Evolutionary conservation across 2,113 vertebrate genomes (phyloP).

Genomic region (Piliocolobus tephrosceles): DNA sequence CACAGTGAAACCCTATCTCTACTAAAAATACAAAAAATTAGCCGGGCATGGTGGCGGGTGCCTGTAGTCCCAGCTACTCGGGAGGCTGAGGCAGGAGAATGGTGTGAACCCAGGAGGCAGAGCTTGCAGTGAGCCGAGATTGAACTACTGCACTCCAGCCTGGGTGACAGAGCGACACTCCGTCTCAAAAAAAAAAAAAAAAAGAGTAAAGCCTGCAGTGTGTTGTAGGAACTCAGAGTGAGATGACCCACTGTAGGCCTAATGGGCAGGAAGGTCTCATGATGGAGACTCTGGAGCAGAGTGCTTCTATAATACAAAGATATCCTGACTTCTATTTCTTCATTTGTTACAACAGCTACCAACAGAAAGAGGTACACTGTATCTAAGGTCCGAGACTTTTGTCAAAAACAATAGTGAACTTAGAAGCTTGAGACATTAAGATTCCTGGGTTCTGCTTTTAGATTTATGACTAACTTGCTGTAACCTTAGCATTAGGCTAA

Average conservation of each 20-base stretch:
- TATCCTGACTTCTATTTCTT: background rate
- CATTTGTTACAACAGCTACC: background rate
- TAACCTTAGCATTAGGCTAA: background rate
- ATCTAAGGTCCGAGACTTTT: background rate
- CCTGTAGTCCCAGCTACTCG: too few species aligned
- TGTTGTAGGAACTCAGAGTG: background rate
- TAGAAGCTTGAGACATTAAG: background rate
- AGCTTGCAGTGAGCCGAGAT: too few species aligned
- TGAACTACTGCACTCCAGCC: too few species aligned
- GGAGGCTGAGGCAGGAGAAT: too few species aligned
- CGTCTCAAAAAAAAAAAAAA: too few species aligned
- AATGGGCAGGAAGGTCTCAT: background rate
- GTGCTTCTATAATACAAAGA: background rate
- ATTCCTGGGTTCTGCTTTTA: background rate
- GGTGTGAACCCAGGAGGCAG: too few species aligned
- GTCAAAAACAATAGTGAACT: background rate
- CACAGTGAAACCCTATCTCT: too few species aligned
- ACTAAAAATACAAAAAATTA: too few species aligned
- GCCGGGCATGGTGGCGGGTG: too few species aligned
- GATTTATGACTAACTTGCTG: background rate
- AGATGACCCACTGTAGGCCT: background rate
- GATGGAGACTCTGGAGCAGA: background rate
- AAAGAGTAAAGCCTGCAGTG: background rate
- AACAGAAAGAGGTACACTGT: background rate
- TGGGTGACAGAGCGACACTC: too few species aligned